phyloP scores from a whole-genome alignment of 2,888 invertebrate species.

The Venusia cambrica region DNA sequence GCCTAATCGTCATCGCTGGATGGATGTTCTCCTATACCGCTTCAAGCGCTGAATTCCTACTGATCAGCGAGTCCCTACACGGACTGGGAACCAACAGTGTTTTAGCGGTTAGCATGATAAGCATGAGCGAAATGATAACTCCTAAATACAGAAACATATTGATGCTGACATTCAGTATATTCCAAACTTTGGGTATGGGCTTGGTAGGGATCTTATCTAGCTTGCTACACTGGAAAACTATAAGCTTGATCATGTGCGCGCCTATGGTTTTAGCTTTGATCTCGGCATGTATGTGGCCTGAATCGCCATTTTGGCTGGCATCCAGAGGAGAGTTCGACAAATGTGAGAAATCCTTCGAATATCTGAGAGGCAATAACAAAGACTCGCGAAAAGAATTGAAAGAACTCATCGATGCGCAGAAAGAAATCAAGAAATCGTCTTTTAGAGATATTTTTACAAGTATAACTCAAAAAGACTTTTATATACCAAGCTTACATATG shows the following conservation, averaged over 20 bases:
- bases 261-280: conserved; percentile 17
- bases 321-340: conserved; percentile 26
- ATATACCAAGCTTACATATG: conserved; percentile 13
- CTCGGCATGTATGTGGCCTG: conserved; percentile 27
- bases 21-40: conserved; percentile 20
- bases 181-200: conserved; percentile 17
- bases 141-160: conserved; percentile 22
- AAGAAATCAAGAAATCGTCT: conserved; percentile 7
- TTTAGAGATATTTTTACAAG: neutral
- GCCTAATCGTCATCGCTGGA: conserved; percentile 18
- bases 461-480: conserved; percentile 11
- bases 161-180: conserved; percentile 19
- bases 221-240: conserved; percentile 22
- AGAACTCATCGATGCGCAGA: conserved; percentile 22
- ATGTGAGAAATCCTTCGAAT: conserved; percentile 26
- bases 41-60: conserved; percentile 7
- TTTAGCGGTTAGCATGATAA: conserved; percentile 17
- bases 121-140: conserved; percentile 24
- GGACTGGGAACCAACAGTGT: conserved; percentile 24
- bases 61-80: conserved; percentile 23
- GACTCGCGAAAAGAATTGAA: conserved; percentile 22
- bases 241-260: conserved; percentile 21
- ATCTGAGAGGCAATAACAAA: conserved; percentile 26
- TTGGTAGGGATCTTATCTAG: conserved; percentile 20
- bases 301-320: conserved; percentile 32